phyloP scores from a whole-genome alignment of 2,888 invertebrate species.

The Watsonalla binaria region DNA sequence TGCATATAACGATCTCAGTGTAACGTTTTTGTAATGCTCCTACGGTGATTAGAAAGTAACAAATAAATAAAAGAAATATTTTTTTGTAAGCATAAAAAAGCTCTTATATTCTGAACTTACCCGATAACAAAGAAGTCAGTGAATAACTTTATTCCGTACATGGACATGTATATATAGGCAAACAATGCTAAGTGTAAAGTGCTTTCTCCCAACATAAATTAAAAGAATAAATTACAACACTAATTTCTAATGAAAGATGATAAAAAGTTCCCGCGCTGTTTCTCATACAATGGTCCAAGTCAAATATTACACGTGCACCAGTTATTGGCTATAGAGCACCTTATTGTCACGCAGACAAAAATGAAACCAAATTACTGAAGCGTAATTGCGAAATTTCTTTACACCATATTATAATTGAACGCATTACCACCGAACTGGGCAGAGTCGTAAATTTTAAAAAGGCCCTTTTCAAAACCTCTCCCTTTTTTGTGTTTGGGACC shows the following conservation, averaged over 20 bases:
- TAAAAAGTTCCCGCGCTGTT: slow-evolving; percentile 37
- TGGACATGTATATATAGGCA: too few relatives aligned
- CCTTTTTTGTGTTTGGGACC: slow-evolving; percentile 42
- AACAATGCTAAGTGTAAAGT: too few relatives aligned
- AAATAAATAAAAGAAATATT: too few relatives aligned
- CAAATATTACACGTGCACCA: slow-evolving; percentile 44
- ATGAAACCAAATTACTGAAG: slow-evolving; percentile 33
- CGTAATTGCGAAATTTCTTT: slow-evolving; percentile 55
- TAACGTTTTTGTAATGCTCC: too few relatives aligned
- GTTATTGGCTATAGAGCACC: slow-evolving; percentile 30
- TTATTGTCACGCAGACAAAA: slow-evolving; percentile 41
- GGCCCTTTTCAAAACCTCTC: slow-evolving; percentile 44
- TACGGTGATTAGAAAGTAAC: too few relatives aligned
- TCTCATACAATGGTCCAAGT: slow-evolving; percentile 46
- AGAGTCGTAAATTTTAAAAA: slow-evolving; percentile 58
- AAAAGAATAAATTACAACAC: slow-evolving; percentile 43
- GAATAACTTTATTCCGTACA: too few relatives aligned
- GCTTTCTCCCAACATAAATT: slow-evolving; percentile 16
- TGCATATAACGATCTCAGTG: too few relatives aligned
- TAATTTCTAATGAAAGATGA: slow-evolving; percentile 32
- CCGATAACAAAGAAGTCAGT: too few relatives aligned
- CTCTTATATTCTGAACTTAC: too few relatives aligned
- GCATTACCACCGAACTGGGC: slow-evolving; percentile 37
- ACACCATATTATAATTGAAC: slow-evolving; percentile 43
- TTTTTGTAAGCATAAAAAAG: too few relatives aligned